Base-by-base conservation (phyloP, 2,888 invertebrate species). In the Torymus texanus region DNA sequence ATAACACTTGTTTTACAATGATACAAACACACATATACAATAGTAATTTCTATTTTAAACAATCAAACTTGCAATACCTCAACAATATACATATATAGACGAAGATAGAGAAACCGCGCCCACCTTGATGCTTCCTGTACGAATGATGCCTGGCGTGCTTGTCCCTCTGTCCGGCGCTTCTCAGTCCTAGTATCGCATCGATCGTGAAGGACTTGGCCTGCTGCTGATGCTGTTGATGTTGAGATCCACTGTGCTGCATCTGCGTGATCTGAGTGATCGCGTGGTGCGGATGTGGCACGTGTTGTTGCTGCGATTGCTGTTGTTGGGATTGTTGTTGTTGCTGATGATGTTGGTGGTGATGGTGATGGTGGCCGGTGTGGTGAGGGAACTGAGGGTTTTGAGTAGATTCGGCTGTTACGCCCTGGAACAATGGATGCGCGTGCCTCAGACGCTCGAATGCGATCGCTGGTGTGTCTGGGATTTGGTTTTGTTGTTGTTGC, bases 151-250 rank as follows among this genome's bases (percentile, higher is more conserved):
- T 86, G 51, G 84, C 84, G 74, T 86, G 86, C 74, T 90, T 90
- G 53, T 90, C 90, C 65, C 88, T 85, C 59, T 88, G 88, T 0
- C 41, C 68, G 80, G 86, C 88, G 79, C 87, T 88, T 77, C 94
- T 94, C 82, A 96, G 89, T 0, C 96, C 97, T 85, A 97, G 93
- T 86, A 97, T 96, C 82, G 96, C 96, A 82, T 96, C 97, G 84
- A 97, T 97, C 29, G 97, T 97, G 86, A 97, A 97, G 8, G 96
- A 95, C 87, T 95, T 95, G 61, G 94, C 93, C 77, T 90, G 90
- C 67, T 88, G 88, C 79, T 89, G 88, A 62, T 86, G 83, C 71
- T 87, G 85, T 73, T 85, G 86, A 41, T 86, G 75, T 62, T 21
- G 82, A 53, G 73, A 82, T 61, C 71, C 82, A 61, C 79, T 83